Conservation (phyloP, 2,113 vertebrate genomes). For the Daboia siamensis region DNA sequence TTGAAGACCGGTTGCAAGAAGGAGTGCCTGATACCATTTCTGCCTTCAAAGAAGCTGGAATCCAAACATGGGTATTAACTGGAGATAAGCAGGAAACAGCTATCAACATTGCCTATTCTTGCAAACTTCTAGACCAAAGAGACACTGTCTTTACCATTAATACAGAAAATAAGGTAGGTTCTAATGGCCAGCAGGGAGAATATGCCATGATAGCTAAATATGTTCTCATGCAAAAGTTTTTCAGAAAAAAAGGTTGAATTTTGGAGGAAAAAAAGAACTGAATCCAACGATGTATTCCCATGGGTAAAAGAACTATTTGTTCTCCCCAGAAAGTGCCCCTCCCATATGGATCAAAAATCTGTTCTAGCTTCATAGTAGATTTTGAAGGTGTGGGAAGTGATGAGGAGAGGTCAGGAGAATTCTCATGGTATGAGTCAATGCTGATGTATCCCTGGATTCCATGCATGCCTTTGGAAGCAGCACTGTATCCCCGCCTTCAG, state of each 20-base stretch:
- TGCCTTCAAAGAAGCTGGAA: conserved; percentile 87
- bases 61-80: conserved; percentile 92
- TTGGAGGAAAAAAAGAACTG: background rate
- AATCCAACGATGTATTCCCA: background rate
- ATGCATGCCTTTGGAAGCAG: background rate
- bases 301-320: background rate
- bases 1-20: conserved; percentile 95
- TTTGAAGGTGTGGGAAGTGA: background rate
- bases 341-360: background rate
- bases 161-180: conserved; percentile 82
- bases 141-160: conserved; percentile 89
- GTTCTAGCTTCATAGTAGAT: background rate
- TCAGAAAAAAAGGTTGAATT: background rate
- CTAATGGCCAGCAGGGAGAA: background rate
- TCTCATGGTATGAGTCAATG: background rate
- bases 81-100: conserved; percentile 97
- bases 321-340: background rate
- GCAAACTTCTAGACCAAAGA: conserved; percentile 82
- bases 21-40: conserved; percentile 85
- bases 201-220: rapidly evolving
- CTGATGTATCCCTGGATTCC: background rate
- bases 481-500: background rate
- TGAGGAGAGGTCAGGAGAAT: background rate
- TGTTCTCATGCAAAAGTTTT: conserved; percentile 5
- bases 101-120: conserved; percentile 90